Evolutionary conservation across 2,113 vertebrate species (phyloP).

Genomic region (Noturus placidus): DNA sequence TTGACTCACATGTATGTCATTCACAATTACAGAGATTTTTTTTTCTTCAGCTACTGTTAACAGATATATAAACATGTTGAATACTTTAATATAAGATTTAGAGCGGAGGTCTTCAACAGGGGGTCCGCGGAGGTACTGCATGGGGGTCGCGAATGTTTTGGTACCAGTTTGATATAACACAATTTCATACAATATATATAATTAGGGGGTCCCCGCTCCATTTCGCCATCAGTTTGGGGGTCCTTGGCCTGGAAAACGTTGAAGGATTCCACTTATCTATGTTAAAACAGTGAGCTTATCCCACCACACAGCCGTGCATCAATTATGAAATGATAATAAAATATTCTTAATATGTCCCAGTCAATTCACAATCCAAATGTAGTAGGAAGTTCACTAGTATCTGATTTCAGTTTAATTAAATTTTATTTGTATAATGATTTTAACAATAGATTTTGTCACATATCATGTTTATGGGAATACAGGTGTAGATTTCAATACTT

Average conservation of each 20-base stretch:
- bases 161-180: too few species aligned
- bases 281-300: neutral
- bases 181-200: too few species aligned
- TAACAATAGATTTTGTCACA: neutral
- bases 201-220: too few species aligned
- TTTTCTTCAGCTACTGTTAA: neutral
- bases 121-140: too few species aligned
- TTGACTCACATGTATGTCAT: neutral
- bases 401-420: neutral
- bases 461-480: neutral
- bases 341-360: neutral
- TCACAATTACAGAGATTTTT: neutral
- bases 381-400: neutral
- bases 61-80: neutral
- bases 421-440: neutral
- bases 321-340: neutral
- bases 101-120: too few species aligned
- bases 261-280: neutral
- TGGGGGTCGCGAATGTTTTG: too few species aligned
- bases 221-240: too few species aligned
- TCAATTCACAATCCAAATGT: neutral
- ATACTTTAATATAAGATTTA: neutral
- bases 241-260: too few species aligned
- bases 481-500: neutral
- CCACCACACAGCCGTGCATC: neutral